Base-by-base conservation (phyloP, 2,888 invertebrate species). In the Mesorhabditis spiculigera region DNA sequence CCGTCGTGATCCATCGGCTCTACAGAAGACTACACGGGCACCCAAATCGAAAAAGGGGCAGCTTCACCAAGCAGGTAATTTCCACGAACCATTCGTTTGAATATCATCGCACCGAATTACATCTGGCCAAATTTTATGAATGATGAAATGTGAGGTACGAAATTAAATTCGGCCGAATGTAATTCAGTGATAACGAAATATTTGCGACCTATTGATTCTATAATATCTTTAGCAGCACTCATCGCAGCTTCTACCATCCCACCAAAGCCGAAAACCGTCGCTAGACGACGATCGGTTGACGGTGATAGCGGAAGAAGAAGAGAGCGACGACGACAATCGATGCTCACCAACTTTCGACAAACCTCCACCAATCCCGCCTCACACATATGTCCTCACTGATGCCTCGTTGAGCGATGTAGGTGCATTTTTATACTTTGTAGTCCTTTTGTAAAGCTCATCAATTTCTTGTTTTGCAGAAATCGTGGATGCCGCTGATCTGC, bases 221-320 rank as follows among this genome's bases (percentile, higher is more conserved):
- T 28, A 28, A 28, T 28, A 28, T 50, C n/a, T 50, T 50, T n/a
- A 50, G 58, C 58, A 50, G n/a, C 10, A 10, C 8, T 13, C 8
- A 10, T 50, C 58, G 8, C 58, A 50, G n/a, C 58, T 50, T 50
- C 58, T 50, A 13, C 58, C 58, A 10, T 50, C 58, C 8, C n/a
- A 50, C n/a, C 58, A 50, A 50, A 50, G 58, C 58, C 10, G 58
- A n/a, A 50, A 50, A 50, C n/a, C n/a, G 58, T 50, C 58, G 58
- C 8, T 50, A 50, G 58, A 50, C 8, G 58, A 50, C 58, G 58
- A 50, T 50, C 58, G 58, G 8, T 50, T 50, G 58, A 50, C 58
- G 58, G 58, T 50, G 58, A 50, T 50, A 13, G 58, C 58, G n/a
- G 58, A 50, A 50, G 58, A 50, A 50, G 58, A n/a, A 50, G 58